Conservation (phyloP, 2,888 invertebrate species). For the Philhelius pedissequus region DNA sequence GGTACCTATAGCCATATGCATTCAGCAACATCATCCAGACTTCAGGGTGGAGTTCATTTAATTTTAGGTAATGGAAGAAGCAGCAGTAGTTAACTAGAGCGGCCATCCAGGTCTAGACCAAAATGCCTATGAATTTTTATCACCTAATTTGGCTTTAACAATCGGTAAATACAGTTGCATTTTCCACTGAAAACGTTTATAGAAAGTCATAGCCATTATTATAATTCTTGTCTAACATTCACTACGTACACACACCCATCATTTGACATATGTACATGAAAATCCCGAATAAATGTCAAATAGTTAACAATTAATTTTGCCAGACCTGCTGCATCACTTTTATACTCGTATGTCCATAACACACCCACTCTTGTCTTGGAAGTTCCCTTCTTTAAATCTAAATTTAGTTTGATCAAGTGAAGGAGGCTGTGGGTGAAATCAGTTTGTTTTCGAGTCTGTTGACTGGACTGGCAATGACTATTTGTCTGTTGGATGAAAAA, state of each 20-base stretch:
- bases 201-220: slow-evolving; percentile 41
- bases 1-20: no score
- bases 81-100: neutral
- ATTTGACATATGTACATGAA: slow-evolving; percentile 52
- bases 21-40: no score
- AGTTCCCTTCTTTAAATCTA: neutral
- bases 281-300: slow-evolving; percentile 63
- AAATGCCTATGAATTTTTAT: slow-evolving; percentile 63
- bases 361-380: neutral
- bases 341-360: neutral
- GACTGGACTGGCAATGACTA: slow-evolving; percentile 29
- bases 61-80: neutral
- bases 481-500: slow-evolving; percentile 47
- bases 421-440: neutral
- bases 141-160: slow-evolving; percentile 37
- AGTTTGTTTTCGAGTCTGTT: neutral
- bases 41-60: neutral
- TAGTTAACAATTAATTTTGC: slow-evolving; percentile 64
- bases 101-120: neutral
- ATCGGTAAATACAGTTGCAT: neutral
- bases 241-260: neutral
- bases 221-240: slow-evolving; percentile 29
- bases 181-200: slow-evolving; percentile 1
- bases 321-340: neutral
- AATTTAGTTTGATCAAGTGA: neutral